A percentile compares a stretch with the other conserved stretches of the same genome.
Evolutionary conservation across 2,113 vertebrate species (phyloP).

Genomic region (Mugil cephalus): DNA sequence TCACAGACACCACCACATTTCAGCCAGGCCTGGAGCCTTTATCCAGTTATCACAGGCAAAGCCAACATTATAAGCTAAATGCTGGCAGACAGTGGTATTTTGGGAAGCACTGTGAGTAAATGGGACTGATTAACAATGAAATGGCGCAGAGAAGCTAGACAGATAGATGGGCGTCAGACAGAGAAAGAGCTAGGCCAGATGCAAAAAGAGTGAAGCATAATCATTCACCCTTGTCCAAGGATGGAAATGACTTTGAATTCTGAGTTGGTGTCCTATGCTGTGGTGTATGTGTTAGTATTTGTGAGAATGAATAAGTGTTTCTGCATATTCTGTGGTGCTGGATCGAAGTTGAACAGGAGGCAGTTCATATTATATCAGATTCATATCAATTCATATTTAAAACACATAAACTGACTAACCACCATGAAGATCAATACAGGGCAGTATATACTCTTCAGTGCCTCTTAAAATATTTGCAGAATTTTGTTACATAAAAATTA

Average conservation of each 20-base stretch:
- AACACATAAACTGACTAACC: too few relatives aligned
- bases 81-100: constrained; percentile 30
- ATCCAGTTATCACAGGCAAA: constrained; percentile 18
- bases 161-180: constrained; percentile 18
- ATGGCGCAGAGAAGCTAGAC: constrained; percentile 10
- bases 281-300: background rate
- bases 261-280: constrained; percentile 7
- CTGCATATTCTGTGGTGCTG: background rate
- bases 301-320: constrained; percentile 4
- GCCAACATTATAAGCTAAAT: constrained; percentile 12
- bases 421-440: too few relatives aligned
- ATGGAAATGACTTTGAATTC: constrained; percentile 28
- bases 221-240: constrained; percentile 9
- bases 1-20: constrained; percentile 2
- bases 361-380: too few relatives aligned
- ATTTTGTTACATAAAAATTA: too few relatives aligned
- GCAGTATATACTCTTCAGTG: too few relatives aligned
- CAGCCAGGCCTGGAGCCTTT: constrained; percentile 7
- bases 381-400: too few relatives aligned
- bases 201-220: constrained; percentile 14
- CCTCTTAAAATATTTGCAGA: too few relatives aligned
- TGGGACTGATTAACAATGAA: constrained; percentile 40
- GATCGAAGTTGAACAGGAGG: too few relatives aligned
- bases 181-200: background rate
- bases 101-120: constrained; percentile 22